Percentiles rank a stretch among this genome's conserved stretches.
Evolutionary conservation across 1,140 invertebrate species (phyloP).

Genomic region (Cataglyphis hispanica): DNA sequence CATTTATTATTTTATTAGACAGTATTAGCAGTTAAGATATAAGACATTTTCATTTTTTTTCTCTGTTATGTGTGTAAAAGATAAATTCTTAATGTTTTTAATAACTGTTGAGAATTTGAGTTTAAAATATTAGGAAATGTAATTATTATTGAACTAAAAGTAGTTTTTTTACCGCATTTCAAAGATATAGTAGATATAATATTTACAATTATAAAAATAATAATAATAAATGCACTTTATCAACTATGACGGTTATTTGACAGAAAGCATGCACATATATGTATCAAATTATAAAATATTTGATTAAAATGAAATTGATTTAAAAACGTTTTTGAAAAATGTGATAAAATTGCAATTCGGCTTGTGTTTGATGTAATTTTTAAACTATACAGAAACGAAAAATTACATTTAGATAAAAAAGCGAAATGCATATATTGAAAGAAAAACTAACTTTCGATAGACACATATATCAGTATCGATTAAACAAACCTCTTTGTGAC

Average conservation of each 20-base stretch:
- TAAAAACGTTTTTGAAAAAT: background rate
- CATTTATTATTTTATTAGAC: no score
- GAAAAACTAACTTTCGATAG: background rate
- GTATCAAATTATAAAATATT: background rate
- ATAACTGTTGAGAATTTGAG: background rate
- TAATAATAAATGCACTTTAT: background rate
- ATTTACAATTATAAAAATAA: background rate
- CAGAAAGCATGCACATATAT: background rate
- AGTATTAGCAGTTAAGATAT: background rate
- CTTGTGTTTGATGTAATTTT: background rate
- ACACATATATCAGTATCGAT: constrained; percentile 16
- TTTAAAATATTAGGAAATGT: background rate
- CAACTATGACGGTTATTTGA: background rate
- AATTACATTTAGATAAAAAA: background rate
- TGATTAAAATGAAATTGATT: no score
- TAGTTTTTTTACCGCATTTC: background rate
- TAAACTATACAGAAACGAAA: background rate
- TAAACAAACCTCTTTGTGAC: constrained; percentile 25
- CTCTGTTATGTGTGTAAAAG: background rate
- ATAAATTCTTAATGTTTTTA: background rate
- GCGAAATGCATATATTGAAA: background rate
- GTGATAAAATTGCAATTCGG: background rate
- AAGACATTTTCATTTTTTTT: background rate
- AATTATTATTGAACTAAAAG: background rate
- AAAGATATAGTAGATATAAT: background rate